These are phyloP conservation scores for Myrmecobius fasciatus DNA, from an alignment of 2,113 vertebrate species.

Conservation along the genomic window DNA sequence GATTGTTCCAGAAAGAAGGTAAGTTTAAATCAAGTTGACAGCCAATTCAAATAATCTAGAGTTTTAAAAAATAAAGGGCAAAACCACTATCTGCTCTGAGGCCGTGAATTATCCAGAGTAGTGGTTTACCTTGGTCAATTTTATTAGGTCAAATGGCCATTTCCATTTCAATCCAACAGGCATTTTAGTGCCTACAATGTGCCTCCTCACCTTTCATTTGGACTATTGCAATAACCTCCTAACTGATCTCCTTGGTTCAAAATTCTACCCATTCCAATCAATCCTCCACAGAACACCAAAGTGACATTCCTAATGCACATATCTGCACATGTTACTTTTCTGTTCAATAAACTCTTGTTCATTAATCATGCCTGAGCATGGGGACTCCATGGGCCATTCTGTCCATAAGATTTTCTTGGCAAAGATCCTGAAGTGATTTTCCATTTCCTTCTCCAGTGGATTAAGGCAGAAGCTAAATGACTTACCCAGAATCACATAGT, in stretches of 20 bases:
- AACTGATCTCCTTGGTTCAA: neutral
- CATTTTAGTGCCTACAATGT: neutral
- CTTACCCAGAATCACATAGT: neutral
- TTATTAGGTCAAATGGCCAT: slow-evolving; percentile 46
- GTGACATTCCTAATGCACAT: neutral
- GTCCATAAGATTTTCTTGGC: neutral
- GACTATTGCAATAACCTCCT: neutral
- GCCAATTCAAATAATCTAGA: slow-evolving; percentile 40
- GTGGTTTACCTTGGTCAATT: slow-evolving; percentile 50
- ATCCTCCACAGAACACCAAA: neutral
- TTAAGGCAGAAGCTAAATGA: neutral
- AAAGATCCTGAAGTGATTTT: neutral
- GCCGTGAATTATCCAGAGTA: slow-evolving; percentile 44
- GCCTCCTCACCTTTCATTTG: neutral
- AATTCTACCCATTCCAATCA: neutral
- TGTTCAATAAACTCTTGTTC: neutral
- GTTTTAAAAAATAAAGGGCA: slow-evolving; percentile 47
- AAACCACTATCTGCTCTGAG: slow-evolving; percentile 3
- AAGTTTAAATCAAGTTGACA: slow-evolving; percentile 31
- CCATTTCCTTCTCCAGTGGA: neutral
- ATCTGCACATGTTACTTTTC: neutral
- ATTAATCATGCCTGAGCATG: neutral
- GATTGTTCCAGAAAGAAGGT: slow-evolving; percentile 48
- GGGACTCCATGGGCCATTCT: neutral
- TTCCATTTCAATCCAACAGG: neutral